Conservation (phyloP, 1,140 invertebrate genomes). For the Lanistes nyassanus region DNA sequence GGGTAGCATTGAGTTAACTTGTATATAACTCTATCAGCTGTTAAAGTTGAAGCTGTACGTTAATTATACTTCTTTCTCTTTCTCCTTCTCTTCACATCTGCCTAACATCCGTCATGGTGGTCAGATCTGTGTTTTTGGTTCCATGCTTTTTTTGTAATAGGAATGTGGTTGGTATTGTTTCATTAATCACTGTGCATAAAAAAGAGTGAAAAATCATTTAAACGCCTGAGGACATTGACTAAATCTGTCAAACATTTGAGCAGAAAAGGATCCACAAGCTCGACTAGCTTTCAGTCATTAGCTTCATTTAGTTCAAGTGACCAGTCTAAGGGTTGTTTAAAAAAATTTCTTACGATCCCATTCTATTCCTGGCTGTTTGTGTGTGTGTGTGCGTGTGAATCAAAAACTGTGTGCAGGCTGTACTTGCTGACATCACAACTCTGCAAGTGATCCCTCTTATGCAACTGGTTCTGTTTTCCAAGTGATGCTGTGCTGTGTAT, state of each 20-base stretch:
- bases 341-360: not conserved
- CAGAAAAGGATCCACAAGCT: not conserved
- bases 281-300: not conserved
- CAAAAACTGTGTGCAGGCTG: constrained; percentile 72
- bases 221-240: not conserved
- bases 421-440: constrained; percentile 89
- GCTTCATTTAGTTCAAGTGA: no score
- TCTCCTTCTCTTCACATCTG: no score
- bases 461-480: constrained; percentile 69
- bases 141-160: no score
- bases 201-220: not conserved
- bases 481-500: constrained; percentile 35
- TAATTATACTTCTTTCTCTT: no score
- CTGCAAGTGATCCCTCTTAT: constrained; percentile 87
- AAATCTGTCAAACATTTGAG: not conserved
- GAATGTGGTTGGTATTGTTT: not conserved
- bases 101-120: no score
- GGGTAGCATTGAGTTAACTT: no score
- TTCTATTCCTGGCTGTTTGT: not conserved
- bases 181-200: not conserved
- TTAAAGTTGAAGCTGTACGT: no score
- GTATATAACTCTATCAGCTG: no score
- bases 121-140: no score
- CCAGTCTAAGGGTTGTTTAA: not conserved
- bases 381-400: constrained; percentile 6